phyloP scores from a whole-genome alignment of 2,797 vertebrate species.

The Caiman crocodilus region DNA sequence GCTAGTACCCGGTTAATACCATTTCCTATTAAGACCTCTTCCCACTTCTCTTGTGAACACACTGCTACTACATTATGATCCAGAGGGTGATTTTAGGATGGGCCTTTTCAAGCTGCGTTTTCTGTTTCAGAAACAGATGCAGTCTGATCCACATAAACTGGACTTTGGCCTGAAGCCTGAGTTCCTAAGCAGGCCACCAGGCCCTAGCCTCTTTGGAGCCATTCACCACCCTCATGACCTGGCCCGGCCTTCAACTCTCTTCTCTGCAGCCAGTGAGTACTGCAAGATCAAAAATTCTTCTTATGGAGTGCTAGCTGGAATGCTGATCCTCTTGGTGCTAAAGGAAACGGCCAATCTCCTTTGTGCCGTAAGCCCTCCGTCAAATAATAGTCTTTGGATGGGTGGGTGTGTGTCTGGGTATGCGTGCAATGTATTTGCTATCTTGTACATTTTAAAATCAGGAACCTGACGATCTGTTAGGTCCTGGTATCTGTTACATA shows the following conservation, averaged over 20 bases:
- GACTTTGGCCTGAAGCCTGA: conserved; percentile 98
- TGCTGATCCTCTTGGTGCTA: background rate
- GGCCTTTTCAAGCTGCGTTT: conserved; percentile 74
- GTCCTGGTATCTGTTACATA: too few species aligned
- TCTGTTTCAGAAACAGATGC: conserved; percentile 96
- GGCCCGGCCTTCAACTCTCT: conserved; percentile 95
- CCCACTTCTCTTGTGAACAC: background rate
- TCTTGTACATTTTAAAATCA: background rate
- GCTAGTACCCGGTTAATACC: background rate
- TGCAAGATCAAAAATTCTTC: background rate
- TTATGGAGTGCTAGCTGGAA: background rate
- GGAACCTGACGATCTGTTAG: background rate
- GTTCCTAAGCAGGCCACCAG: conserved; percentile 94
- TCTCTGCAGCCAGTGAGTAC: conserved; percentile 93
- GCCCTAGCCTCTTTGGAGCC: conserved; percentile 93
- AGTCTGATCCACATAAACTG: conserved; percentile 97
- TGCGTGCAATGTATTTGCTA: background rate
- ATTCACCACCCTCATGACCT: conserved; percentile 97
- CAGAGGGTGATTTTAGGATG: background rate
- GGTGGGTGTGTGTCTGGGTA: too few species aligned
- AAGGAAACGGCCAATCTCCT: conserved; percentile 27
- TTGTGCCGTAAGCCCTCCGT: conserved; percentile 17
- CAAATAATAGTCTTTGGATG: too few species aligned
- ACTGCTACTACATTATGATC: background rate
- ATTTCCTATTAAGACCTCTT: background rate